phyloP scores from a whole-genome alignment of 2,797 vertebrate species.

The Clarias pachynema region DNA sequence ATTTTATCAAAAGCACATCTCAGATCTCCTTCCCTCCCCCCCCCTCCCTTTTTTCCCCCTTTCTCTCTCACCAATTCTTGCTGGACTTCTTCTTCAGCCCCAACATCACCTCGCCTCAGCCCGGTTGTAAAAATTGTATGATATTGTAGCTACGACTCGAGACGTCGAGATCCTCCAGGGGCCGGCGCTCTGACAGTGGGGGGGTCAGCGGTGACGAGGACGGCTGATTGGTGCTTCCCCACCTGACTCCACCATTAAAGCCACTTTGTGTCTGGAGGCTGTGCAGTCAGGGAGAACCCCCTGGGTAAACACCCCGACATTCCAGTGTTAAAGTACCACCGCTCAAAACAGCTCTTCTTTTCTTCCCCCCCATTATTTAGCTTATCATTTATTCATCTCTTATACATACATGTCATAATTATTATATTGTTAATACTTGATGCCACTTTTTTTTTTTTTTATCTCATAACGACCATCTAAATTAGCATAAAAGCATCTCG shows the following conservation, averaged over 20 bases:
- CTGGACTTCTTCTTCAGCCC: conserved; percentile 14
- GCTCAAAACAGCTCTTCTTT: conserved; percentile 26
- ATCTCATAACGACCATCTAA: not conserved
- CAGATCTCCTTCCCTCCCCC: not conserved
- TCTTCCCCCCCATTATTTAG: conserved; percentile 45
- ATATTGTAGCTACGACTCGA: conserved; percentile 16
- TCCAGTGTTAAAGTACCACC: conserved; percentile 48
- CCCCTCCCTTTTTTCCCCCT: not conserved
- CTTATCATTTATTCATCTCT: conserved; percentile 56
- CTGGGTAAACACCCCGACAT: conserved; percentile 47
- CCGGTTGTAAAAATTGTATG: conserved; percentile 45
- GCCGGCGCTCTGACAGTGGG: conserved; percentile 10
- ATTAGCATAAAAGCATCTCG: conserved; percentile 20
- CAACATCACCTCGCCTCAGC: conserved; percentile 4
- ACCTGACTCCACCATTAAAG: conserved; percentile 53
- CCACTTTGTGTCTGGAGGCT: conserved; percentile 54
- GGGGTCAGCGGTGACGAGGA: conserved; percentile 37
- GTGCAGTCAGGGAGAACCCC: conserved; percentile 44
- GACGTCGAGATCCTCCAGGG: conserved; percentile 34
- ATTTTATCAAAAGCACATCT: conserved; percentile 60
- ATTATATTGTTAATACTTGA: conserved; percentile 41
- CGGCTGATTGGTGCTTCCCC: conserved; percentile 28
- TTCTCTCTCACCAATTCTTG: conserved; percentile 22
- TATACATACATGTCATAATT: conserved; percentile 46
- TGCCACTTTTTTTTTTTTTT: not conserved